Percentiles rank a stretch among this genome's conserved stretches.
These are phyloP conservation scores for Lophotriccus pileatus DNA, from an alignment of 2,797 vertebrate genomes.

Conservation along the genomic window DNA sequence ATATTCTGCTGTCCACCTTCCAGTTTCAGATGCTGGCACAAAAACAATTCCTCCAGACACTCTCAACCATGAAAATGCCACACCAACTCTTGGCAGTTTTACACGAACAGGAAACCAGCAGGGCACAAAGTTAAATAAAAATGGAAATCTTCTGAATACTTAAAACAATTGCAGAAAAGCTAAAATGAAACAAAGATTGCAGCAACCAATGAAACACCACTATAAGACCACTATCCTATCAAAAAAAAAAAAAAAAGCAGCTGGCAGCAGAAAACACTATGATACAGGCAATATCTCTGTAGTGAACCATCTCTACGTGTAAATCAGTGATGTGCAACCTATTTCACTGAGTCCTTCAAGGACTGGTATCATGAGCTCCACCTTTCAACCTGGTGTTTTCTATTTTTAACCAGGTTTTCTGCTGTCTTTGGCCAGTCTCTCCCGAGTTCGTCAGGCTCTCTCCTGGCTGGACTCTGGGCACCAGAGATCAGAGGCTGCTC, in stretches of 20 bases:
- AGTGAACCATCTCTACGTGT: neutral
- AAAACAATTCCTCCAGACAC: neutral
- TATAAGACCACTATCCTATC: neutral
- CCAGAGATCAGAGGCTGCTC: neutral
- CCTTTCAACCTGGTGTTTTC: neutral
- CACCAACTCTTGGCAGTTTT: neutral
- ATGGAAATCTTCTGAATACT: neutral
- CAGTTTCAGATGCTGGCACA: neutral
- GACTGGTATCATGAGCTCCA: fast-evolving
- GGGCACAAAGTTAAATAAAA: neutral
- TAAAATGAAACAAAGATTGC: neutral
- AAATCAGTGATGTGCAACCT: neutral
- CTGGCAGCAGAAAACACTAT: neutral
- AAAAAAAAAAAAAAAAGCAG: neutral
- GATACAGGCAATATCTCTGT: fast-evolving
- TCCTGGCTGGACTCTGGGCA: neutral
- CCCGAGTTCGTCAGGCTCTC: neutral
- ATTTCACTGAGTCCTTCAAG: neutral
- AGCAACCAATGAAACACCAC: neutral
- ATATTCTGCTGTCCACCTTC: neutral
- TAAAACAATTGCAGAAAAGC: neutral
- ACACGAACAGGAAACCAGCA: neutral
- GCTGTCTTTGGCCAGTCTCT: neutral
- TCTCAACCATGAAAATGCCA: neutral
- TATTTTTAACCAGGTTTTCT: neutral